Percentiles rank a stretch among this genome's conserved stretches.
Conservation (phyloP, 2,888 invertebrate genomes). For the Torymus auratus region DNA sequence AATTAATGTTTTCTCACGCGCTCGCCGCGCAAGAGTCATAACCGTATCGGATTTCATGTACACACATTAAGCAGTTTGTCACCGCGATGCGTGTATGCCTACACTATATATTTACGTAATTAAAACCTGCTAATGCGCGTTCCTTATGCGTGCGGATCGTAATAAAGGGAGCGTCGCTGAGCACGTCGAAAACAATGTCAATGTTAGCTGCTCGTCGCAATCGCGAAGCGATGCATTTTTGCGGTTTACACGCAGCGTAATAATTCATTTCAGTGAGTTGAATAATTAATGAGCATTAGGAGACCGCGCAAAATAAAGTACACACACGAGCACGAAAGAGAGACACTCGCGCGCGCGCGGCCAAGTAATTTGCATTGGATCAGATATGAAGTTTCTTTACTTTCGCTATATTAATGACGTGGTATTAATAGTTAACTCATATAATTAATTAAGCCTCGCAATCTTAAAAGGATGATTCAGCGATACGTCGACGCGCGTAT, state of each 20-base stretch:
- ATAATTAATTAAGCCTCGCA: conserved; percentile 40
- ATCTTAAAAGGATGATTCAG: conserved; percentile 41
- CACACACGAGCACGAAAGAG: neutral
- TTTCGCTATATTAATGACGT: conserved; percentile 34
- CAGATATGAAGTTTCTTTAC: conserved; percentile 1
- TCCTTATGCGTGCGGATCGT: no score
- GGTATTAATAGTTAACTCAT: conserved; percentile 18
- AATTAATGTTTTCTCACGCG: neutral
- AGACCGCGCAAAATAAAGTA: conserved; percentile 9
- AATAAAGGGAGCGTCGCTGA: neutral
- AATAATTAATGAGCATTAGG: conserved; percentile 32
- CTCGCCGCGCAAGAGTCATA: neutral
- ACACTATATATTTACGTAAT: conserved; percentile 4
- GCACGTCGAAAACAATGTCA: conserved; percentile 42
- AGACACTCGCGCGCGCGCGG: neutral
- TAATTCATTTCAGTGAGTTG: conserved; percentile 19
- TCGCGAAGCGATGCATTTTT: neutral
- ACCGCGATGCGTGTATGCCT: neutral
- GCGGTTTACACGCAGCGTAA: neutral
- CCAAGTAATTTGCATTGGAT: conserved; percentile 4
- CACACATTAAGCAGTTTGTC: no score
- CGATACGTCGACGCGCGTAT: conserved; percentile 16
- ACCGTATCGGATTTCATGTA: conserved; percentile 28
- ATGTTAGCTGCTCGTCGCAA: conserved; percentile 11
- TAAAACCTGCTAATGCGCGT: conserved; percentile 5